Evolutionary conservation across 2,797 vertebrate genomes (phyloP).

Genomic region (Nasua narica): DNA sequence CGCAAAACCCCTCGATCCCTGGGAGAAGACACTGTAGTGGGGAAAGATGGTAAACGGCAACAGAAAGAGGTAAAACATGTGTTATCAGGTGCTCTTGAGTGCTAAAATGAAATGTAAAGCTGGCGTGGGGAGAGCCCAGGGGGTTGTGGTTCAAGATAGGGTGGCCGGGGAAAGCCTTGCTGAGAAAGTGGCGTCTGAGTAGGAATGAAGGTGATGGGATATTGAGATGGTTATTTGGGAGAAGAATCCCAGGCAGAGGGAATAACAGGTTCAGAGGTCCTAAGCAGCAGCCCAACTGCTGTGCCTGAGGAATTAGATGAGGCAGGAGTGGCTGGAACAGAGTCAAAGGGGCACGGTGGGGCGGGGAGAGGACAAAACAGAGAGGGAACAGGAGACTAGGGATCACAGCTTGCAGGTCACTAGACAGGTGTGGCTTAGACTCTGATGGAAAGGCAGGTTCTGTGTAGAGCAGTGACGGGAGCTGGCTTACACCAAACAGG

Average conservation of each 20-base stretch:
- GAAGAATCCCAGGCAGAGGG: neutral
- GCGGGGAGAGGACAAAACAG: neutral
- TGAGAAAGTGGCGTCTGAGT: neutral
- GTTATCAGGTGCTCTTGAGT: neutral
- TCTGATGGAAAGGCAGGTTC: neutral
- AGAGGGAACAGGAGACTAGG: neutral
- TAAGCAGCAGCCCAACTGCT: neutral
- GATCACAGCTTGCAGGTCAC: too few relatives aligned
- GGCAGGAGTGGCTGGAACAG: neutral
- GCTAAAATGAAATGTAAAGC: neutral
- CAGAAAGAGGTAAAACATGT: neutral
- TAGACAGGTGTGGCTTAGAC: accelerated
- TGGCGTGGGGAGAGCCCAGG: too few relatives aligned
- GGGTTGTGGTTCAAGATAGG: neutral
- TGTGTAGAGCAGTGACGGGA: neutral
- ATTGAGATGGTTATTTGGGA: neutral
- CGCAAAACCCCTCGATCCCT: neutral
- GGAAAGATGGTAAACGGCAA: neutral
- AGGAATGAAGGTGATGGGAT: neutral
- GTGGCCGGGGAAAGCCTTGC: neutral
- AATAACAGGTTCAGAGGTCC: neutral
- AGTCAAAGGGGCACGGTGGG: neutral
- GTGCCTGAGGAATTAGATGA: neutral
- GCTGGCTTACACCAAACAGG: neutral
- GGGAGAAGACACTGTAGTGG: neutral